These are phyloP conservation scores for Diaperis boleti DNA, from an alignment of 2,888 invertebrate genomes.

Conservation along the genomic window DNA sequence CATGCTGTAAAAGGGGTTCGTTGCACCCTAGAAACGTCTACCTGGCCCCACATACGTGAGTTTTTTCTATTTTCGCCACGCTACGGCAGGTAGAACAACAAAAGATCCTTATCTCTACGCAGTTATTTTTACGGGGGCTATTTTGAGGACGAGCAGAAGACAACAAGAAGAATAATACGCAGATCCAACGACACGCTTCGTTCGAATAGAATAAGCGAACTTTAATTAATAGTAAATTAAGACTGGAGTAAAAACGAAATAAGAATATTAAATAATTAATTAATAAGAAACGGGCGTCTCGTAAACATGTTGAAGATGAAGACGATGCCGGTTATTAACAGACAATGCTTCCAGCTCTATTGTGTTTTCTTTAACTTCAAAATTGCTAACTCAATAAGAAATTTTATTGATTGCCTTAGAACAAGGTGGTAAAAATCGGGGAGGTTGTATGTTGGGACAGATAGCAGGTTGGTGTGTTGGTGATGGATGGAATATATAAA, in stretches of 20 bases:
- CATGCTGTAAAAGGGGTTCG: too few species aligned
- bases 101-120: not conserved
- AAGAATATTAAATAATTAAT: conserved; percentile 34
- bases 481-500: too few species aligned
- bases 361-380: conserved; percentile 21
- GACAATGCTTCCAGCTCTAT: conserved; percentile 32
- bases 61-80: not conserved
- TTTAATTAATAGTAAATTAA: conserved; percentile 14
- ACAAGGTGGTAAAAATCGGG: not conserved
- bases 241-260: conserved; percentile 25
- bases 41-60: not conserved
- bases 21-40: not conserved
- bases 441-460: not conserved
- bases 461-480: too few species aligned
- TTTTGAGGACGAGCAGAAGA: not conserved
- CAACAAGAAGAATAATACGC: not conserved
- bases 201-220: not conserved
- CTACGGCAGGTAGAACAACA: not conserved
- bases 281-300: conserved; percentile 34
- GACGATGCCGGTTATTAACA: conserved; percentile 33
- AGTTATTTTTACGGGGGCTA: not conserved
- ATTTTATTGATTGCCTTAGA: conserved; percentile 12
- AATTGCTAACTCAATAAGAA: conserved; percentile 31
- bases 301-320: conserved; percentile 35
- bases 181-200: not conserved